Percentiles rank a stretch among this genome's conserved stretches.
phyloP scores from a whole-genome alignment of 2,888 invertebrate genomes.

The Tromatobia lineatoria region DNA sequence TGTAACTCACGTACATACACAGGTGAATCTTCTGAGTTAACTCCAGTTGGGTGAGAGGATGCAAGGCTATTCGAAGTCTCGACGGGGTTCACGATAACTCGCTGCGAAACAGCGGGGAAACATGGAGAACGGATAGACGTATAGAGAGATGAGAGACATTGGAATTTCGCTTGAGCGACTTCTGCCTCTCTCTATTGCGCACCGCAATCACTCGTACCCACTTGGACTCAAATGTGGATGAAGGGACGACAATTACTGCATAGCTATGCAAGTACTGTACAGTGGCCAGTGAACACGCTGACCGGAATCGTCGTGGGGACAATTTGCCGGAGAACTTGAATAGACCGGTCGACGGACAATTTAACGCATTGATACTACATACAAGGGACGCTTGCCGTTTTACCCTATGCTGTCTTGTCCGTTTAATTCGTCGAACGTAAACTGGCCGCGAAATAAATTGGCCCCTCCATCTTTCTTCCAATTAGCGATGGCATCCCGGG shows the following conservation, averaged over 20 bases:
- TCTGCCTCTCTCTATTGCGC: not conserved
- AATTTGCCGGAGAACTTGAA: conserved; percentile 1
- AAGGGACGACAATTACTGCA: conserved; percentile 30
- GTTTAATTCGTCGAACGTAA: not conserved
- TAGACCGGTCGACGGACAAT: conserved; percentile 16
- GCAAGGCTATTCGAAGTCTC: not conserved
- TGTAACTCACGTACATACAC: not conserved
- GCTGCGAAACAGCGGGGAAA: conserved; percentile 17
- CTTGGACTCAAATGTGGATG: conserved; percentile 37
- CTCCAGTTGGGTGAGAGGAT: not conserved
- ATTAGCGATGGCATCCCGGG: not conserved
- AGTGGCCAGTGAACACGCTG: conserved; percentile 22
- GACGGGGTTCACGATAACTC: not conserved
- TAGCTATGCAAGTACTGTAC: conserved; percentile 6
- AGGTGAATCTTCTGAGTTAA: conserved; percentile 8
- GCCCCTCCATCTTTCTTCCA: not conserved
- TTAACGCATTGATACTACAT: conserved; percentile 16
- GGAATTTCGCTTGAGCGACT: conserved; percentile 7
- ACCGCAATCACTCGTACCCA: conserved; percentile 15
- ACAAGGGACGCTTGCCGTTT: conserved; percentile 8
- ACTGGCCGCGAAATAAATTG: not conserved
- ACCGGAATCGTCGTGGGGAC: conserved; percentile 38
- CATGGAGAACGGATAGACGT: conserved; percentile 15
- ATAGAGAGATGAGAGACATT: not conserved
- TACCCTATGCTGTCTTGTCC: not conserved